Evolutionary conservation across 1,140 invertebrate genomes (phyloP), one percentile per base, ranked within the genome.

Genomic region (Zelostemma sp.): DNA sequence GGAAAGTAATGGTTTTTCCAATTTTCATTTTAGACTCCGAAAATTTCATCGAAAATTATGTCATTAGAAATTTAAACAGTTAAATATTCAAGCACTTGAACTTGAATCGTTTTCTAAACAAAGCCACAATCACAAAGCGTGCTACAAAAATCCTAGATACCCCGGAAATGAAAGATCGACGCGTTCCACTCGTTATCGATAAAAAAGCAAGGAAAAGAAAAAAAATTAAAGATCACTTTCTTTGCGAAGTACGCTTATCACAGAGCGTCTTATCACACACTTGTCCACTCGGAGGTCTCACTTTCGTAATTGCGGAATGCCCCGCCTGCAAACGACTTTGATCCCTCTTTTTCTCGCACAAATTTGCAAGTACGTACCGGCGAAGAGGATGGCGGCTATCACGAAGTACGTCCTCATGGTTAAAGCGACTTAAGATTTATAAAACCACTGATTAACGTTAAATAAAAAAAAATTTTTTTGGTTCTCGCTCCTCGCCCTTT

Each of bases 321-420:
- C 18, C 41, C 61, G 56, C 56, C 56, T 57, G 49, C 56, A 31
- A 54, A 62, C 41, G 54, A 25, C 17, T 4, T 18, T 1, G 0
- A 41, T 47, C 15, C 21, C 40, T 28, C 12, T 59, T 55, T 61
- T 40, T 25, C 54, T 65, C 19, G 57, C 41, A 58, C 25, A 46
- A 51, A 53, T 51, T 50, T 48, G 50, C 46, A 51, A 17, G 55
- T 85, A 85, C 84, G 71, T 85, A 85, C 84, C 84, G 80, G 79
- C 81, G 75, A 84, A 72, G 66, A 85, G 82, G 75, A 85, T 80
- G 65, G 80, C 80, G 66, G 80, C 80, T 73, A 85, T 77, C 67
- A 83, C 80, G 74, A 79, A 76, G 79, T 78, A 85, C 72, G 80
- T 80, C 79, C 76, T 85, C 82, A 84, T 84, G 66, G 73, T 77